Conservation (phyloP, 2,888 invertebrate genomes). For the Perizoma affinitatum region DNA sequence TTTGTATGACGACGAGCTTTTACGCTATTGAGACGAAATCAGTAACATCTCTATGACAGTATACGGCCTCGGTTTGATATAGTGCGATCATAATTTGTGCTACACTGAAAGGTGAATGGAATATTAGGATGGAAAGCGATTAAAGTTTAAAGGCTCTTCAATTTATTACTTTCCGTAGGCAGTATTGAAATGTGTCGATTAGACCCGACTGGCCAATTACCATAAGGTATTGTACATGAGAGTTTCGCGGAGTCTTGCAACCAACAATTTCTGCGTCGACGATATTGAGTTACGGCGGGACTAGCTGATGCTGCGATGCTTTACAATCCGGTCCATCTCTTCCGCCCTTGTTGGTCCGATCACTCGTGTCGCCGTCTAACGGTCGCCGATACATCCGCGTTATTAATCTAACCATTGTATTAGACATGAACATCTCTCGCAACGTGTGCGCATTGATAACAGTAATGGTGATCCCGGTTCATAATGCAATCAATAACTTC, state of each 20-base stretch:
- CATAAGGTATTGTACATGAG: constrained; percentile 60
- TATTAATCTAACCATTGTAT: constrained; percentile 83
- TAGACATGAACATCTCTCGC: constrained; percentile 71
- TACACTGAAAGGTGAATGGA: constrained; percentile 18
- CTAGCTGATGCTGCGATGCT: constrained; percentile 78
- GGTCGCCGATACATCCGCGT: constrained; percentile 73
- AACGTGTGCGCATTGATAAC: constrained; percentile 77
- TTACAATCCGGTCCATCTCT: constrained; percentile 81
- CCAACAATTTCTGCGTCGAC: constrained; percentile 78
- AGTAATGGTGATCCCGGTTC: constrained; percentile 69
- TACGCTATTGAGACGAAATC: neutral
- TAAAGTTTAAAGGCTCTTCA: constrained; percentile 24
- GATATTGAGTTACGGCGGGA: constrained; percentile 75
- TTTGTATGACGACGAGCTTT: constrained; percentile 10
- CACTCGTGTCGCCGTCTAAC: constrained; percentile 77
- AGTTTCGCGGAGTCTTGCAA: constrained; percentile 61
- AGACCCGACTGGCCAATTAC: constrained; percentile 67
- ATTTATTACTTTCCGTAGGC: constrained; percentile 33
- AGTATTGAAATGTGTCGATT: constrained; percentile 66
- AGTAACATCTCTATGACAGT: too few relatives aligned
- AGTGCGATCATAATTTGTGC: constrained; percentile 14
- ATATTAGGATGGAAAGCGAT: constrained; percentile 25
- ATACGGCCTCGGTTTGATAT: neutral
- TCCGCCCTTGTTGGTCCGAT: constrained; percentile 80
- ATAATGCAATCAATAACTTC: constrained; percentile 73